Base-by-base conservation (phyloP, 2,113 vertebrate genomes). In the Lasiurus cinereus region DNA sequence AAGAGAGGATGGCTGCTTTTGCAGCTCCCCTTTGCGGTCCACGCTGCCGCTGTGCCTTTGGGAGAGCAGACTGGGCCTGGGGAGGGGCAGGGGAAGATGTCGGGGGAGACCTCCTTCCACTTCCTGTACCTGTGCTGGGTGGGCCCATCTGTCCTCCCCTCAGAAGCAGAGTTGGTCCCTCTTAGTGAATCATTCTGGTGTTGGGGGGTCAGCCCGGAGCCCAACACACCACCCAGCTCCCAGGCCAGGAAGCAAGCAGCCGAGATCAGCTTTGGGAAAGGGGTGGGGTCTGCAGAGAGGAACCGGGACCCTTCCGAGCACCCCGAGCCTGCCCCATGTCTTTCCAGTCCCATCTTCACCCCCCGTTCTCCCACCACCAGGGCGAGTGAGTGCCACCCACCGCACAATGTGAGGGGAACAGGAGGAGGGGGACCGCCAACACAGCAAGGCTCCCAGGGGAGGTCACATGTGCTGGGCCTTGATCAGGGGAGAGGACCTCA, bases 101-200 rank as follows among this genome's bases (percentile, higher is more conserved):
- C 3, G 79, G 64, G 82, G 50, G 15, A 48, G 56, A 50, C 92
- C 64, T 82, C 96, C 93, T 74, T 86, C 88, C 33, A 14, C 78
- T 95, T 93, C 94, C 97, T 85, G 43, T 43, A 86, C 96, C 94
- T 97, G 88, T 3, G 8, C 90, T 73, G 95, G 83, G 95, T 80
- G 93, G 96, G 93, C 92, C 82, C 77, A 83, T 72, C 90, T 93
- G 90, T 83, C 69, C 43, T 84, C 66, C 62, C 5, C 84, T 76
- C 10, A 10, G 67, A n/a, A 46, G 21, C 16, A 31, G 22, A 36
- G 9, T 22, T n/a, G 72, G 39, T 39, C 52, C 36, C 67, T 89
- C 83, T 48, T 78, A 43, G 46, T n/a, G 22, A 90, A 14, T n/a
- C 76, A 3, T 2, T 14, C 52, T 6, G 15, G 86, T 64, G 48